Conservation (phyloP, 2,888 invertebrate genomes). For the Troides helena region DNA sequence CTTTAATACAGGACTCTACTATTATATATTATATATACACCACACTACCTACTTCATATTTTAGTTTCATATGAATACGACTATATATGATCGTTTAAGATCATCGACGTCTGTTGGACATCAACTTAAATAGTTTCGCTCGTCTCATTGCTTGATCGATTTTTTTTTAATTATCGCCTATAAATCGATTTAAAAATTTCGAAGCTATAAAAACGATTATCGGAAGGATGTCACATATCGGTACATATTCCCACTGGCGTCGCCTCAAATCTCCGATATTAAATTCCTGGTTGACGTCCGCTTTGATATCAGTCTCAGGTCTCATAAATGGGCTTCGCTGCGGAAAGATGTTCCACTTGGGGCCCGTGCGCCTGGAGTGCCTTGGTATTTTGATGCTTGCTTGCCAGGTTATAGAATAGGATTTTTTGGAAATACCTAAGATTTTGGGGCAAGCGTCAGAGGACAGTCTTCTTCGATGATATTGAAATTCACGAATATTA, state of each 20-base stretch:
- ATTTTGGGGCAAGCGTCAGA: not conserved
- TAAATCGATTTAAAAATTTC: not conserved
- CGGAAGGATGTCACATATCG: constrained; percentile 2
- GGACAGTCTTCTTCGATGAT: not conserved
- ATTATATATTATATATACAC: too few relatives aligned
- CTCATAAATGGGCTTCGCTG: constrained; percentile 24
- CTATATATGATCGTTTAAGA: too few relatives aligned
- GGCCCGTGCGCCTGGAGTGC: constrained; percentile 7
- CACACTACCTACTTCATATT: too few relatives aligned
- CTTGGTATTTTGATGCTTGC: not conserved
- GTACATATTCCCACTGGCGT: constrained; percentile 11
- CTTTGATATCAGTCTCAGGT: constrained; percentile 38
- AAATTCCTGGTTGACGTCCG: constrained; percentile 43
- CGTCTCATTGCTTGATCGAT: too few relatives aligned
- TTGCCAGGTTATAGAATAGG: not conserved
- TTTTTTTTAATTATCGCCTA: too few relatives aligned
- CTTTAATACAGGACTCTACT: not conserved
- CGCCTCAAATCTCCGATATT: constrained; percentile 40
- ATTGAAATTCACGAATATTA: not conserved
- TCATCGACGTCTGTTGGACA: too few relatives aligned
- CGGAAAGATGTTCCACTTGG: constrained; percentile 12
- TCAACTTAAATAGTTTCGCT: too few relatives aligned
- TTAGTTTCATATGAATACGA: too few relatives aligned
- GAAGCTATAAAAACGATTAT: not conserved
- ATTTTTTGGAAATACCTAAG: not conserved